Evolutionary conservation across 2,113 vertebrate species (phyloP).

Genomic region (Nothobranchius furzeri): DNA sequence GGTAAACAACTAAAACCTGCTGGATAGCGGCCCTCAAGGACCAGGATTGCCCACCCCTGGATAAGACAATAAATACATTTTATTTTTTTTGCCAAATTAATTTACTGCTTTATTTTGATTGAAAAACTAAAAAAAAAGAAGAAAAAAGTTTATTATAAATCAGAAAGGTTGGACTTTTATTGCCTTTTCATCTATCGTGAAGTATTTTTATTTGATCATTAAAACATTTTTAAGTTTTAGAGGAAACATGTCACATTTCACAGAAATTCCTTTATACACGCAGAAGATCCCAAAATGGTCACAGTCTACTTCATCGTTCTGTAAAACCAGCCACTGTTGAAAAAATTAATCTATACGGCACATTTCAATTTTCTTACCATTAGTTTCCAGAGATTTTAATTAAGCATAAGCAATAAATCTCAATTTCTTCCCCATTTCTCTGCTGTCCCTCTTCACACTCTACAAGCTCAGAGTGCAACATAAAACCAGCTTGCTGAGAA

Average conservation of each 20-base stretch:
- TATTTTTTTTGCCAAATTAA: too few relatives aligned
- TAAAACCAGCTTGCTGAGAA: conserved; percentile 18
- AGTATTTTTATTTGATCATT: too few relatives aligned
- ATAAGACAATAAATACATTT: too few relatives aligned
- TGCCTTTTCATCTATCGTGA: too few relatives aligned
- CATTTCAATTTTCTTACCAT: conserved; percentile 73
- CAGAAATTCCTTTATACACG: conserved; percentile 43
- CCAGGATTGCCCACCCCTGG: too few relatives aligned
- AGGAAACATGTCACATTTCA: not conserved
- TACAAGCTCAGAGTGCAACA: conserved; percentile 29
- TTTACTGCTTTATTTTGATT: too few relatives aligned
- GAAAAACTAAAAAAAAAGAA: too few relatives aligned
- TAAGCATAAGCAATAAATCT: conserved; percentile 74
- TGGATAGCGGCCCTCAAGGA: too few relatives aligned
- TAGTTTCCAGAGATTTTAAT: conserved; percentile 71
- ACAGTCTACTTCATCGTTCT: conserved; percentile 48
- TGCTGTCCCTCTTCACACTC: conserved; percentile 44
- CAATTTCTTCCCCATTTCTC: conserved; percentile 57
- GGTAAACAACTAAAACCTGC: too few relatives aligned
- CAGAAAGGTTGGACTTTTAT: too few relatives aligned
- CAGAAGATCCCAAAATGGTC: conserved; percentile 59
- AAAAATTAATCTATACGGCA: conserved; percentile 63
- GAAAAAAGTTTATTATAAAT: too few relatives aligned
- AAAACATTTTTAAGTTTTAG: too few relatives aligned
- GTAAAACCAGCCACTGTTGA: conserved; percentile 33